Evolutionary conservation across 2,797 vertebrate genomes (phyloP), one percentile per base, ranked within the genome.

Genomic region (Tiaroga cobitis): DNA sequence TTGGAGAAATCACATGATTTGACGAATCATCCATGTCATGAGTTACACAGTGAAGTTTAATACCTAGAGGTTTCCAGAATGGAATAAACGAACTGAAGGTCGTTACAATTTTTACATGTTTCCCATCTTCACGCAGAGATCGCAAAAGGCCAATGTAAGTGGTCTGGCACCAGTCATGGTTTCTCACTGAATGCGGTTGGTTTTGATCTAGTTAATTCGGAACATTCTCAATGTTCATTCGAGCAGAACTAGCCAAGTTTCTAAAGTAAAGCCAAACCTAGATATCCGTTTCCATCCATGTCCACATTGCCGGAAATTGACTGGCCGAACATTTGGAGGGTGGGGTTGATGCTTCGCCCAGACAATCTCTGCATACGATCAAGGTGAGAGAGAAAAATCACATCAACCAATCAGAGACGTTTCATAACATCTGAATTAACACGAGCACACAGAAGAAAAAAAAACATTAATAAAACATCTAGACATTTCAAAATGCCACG

Each of bases 221-320:
- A 86, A 81, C 21, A 74, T 81, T 70, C 49, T 76, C 37, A 29
- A 32, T 26, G 46, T 37, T 77, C 19, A 56, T 29, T 75, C 11
- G 46, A 73, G 73, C 26, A 9, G 24, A 83, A 83, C 61, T 65
- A 73, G 69, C 49, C 43, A 68, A 76, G 51, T 61, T 37, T 82
- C 59, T 79, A 70, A 82, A 81, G 61, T 51, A 41, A 68, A 41
- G 83, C 88, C 90, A 24, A 95, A 99, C 98, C 98, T 94, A 96
- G 92, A 88, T 99, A 99, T 86, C 96, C 97, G 67, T 99, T 99
- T 89, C 96, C 96, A 90, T 99, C 98, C 98, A 99, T 99, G 93
- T 99, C 98, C 59, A 99, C 93, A 82, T 94, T 96, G 82, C 97
- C 98, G 0, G 98, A 99, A 93, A 99, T 96, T 7, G 98, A 97